These are phyloP conservation scores for Myocastor coypus DNA, from an alignment of 2,113 vertebrate species.

Conservation along the genomic window DNA sequence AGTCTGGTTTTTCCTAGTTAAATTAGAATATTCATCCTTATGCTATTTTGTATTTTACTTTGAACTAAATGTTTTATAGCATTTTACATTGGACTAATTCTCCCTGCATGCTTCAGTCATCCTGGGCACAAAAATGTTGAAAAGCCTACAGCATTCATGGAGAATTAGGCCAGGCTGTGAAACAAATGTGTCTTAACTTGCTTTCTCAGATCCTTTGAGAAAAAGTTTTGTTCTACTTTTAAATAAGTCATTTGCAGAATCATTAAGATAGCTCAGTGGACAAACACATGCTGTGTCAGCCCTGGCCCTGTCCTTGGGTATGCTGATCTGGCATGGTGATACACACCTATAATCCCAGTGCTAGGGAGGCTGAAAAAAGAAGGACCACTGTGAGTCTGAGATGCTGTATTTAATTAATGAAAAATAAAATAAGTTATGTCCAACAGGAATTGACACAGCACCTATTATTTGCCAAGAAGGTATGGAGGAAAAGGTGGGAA, in stretches of 20 bases:
- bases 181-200: constrained; percentile 44
- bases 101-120: not conserved
- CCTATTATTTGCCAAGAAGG: constrained; percentile 18
- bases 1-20: not conserved
- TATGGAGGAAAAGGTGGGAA: not conserved
- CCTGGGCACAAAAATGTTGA: not conserved
- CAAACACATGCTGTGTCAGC: too few species aligned
- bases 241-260: constrained; percentile 32
- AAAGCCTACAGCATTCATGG: not conserved
- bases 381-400: too few species aligned
- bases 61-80: not conserved
- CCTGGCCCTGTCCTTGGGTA: too few species aligned
- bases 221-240: constrained; percentile 24
- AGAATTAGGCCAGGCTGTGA: not conserved
- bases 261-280: too few species aligned
- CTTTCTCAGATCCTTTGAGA: not conserved
- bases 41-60: not conserved
- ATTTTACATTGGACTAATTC: not conserved
- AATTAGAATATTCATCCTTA: not conserved
- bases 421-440: constrained; percentile 40
- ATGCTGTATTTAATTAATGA: too few species aligned
- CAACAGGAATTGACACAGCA: not conserved
- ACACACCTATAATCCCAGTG: too few species aligned
- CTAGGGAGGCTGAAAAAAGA: too few species aligned
- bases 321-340: too few species aligned